Evolutionary conservation across 2,888 invertebrate species (phyloP), one percentile per base, ranked within the genome.

Genomic region (Leptopilina syphax): DNA sequence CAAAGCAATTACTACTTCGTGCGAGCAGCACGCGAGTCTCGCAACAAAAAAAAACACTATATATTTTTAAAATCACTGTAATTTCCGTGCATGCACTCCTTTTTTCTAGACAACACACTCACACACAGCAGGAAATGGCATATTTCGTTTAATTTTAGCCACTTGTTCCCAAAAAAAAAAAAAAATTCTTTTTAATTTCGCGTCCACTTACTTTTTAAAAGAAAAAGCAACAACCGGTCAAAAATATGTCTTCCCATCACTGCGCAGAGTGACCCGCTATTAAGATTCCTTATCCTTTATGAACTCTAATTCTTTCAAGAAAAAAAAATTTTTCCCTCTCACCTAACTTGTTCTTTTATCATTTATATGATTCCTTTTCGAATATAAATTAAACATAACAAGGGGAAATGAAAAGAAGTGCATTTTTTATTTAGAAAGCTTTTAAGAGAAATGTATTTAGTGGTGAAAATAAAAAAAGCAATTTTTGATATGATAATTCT

Each of bases 401-500:
- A 70, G 70, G 73, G 73, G 18, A 73, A 9, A 50, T 24, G 68
- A 68, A 50, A 68, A 7, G 57, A 73, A 60, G 13, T 73, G 34
- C 73, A 41, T 41, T 77, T 18, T 65, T 65, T 77, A 67, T 44
- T 7, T 34, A 41, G 65, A 27, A 77, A 77, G 65, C 24, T 54
- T 65, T 77, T 65, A 47, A 44, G 44, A 65, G n/a, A 12, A 77
- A 77, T 24, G 24, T 73, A 13, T 24, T 57, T 34, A 73, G 13
- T 57, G 41, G 57, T 18, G 34, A 10, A 13, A 77, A 65, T 47
- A 77, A 65, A 65, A 13, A 65, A 65, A 50, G 50, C 81, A 83
- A 83, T 79, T 82, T 83, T 78, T 81, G 83, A 87, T 47, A 50
- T 10, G 50, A 44, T 44, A 44, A 44, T 44, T 44, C 44, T 44